Conservation (phyloP, 2,888 invertebrate species). For the Ophioninae sp. region DNA sequence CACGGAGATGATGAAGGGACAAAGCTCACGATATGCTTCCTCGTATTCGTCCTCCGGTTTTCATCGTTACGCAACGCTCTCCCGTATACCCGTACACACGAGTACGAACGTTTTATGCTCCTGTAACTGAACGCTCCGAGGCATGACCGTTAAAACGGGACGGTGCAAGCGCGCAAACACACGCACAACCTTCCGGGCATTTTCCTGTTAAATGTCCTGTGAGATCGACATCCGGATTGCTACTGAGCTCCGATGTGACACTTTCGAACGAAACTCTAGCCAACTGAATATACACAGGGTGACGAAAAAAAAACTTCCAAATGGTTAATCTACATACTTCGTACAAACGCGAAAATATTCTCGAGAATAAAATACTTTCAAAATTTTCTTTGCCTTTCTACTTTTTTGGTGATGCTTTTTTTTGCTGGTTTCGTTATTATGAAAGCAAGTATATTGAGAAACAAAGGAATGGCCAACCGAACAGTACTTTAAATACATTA, state of each 20-base stretch:
- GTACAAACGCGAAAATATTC: neutral
- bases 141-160: slow-evolving; percentile 56
- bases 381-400: neutral
- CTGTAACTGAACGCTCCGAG: slow-evolving; percentile 35
- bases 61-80: slow-evolving; percentile 6
- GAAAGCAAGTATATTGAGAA: neutral
- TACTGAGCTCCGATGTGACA: slow-evolving; percentile 37
- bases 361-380: neutral
- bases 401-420: neutral
- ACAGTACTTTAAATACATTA: neutral
- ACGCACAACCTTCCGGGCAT: slow-evolving; percentile 39
- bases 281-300: neutral
- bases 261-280: slow-evolving; percentile 15
- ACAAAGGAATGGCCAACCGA: neutral
- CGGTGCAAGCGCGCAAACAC: slow-evolving; percentile 9
- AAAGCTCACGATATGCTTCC: neutral
- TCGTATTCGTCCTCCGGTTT: slow-evolving; percentile 23
- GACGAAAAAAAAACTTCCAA: neutral
- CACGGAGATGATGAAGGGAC: slow-evolving; percentile 9
- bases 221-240: slow-evolving; percentile 61
- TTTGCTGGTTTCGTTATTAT: neutral
- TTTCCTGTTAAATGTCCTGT: slow-evolving; percentile 60
- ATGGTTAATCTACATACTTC: neutral
- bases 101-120: slow-evolving; percentile 14
- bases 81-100: neutral